Conservation (phyloP, 2,888 invertebrate genomes). For the Drosophila quinaria region DNA sequence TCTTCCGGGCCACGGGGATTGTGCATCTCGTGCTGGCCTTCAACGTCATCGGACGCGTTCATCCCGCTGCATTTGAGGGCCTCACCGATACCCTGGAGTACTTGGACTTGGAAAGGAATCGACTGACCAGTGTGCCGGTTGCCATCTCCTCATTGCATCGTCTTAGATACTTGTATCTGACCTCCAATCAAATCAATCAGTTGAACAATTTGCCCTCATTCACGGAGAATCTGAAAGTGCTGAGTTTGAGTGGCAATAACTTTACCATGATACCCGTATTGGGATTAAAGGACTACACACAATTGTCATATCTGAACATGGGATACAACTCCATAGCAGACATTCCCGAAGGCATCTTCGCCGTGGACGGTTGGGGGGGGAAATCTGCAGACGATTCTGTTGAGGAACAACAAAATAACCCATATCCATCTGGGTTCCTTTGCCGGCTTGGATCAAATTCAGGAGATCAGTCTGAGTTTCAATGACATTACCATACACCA, state of each 20-base stretch:
- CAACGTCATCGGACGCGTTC: slow-evolving; percentile 90
- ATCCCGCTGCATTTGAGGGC: slow-evolving; percentile 91
- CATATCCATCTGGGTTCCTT: slow-evolving; percentile 90
- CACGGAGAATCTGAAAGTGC: slow-evolving; percentile 88
- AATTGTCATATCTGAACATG: slow-evolving; percentile 94
- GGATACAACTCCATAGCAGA: slow-evolving; percentile 94
- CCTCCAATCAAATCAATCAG: slow-evolving; percentile 91
- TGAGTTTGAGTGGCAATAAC: slow-evolving; percentile 93
- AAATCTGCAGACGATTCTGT: slow-evolving; percentile 91
- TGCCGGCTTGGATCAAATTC: slow-evolving; percentile 90
- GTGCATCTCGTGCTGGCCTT: slow-evolving; percentile 92
- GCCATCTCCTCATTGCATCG: slow-evolving; percentile 89
- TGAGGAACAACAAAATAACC: slow-evolving; percentile 94
- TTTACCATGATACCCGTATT: slow-evolving; percentile 90
- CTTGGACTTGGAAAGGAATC: slow-evolving; percentile 93
- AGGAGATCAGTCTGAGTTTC: slow-evolving; percentile 96
- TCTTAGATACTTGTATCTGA: slow-evolving; percentile 93
- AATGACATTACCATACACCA: slow-evolving; percentile 94
- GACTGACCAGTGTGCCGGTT: slow-evolving; percentile 89
- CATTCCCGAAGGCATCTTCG: slow-evolving; percentile 91
- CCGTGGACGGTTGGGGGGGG: slow-evolving; percentile 90
- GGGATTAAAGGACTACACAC: slow-evolving; percentile 90
- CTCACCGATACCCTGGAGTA: slow-evolving; percentile 89
- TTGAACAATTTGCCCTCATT: slow-evolving; percentile 87
- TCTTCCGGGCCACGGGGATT: slow-evolving; percentile 90